These are phyloP conservation scores for Sebastes vulpes DNA, from an alignment of 2,797 vertebrate species.

Conservation along the genomic window DNA sequence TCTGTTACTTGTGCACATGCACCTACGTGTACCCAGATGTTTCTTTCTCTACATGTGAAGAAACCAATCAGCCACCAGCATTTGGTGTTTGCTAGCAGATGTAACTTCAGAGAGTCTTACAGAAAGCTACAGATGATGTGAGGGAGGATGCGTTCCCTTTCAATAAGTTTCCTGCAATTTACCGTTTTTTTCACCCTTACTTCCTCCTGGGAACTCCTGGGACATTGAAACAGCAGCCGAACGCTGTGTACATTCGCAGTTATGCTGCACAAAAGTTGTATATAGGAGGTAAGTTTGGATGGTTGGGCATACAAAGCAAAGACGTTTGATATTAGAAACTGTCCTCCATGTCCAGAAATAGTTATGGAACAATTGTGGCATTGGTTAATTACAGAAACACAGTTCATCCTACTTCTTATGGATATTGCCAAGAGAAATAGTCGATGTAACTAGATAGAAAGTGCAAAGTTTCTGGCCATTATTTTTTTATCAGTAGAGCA, in stretches of 20 bases:
- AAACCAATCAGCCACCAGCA: constrained; percentile 47
- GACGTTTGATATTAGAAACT: not conserved
- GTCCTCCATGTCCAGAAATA: not conserved
- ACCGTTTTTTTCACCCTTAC: not conserved
- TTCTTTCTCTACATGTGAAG: constrained; percentile 34
- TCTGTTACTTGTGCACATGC: constrained; percentile 9
- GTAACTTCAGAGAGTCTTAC: constrained; percentile 39
- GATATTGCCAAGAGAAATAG: not conserved
- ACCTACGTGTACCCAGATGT: constrained; percentile 17
- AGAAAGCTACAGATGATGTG: constrained; percentile 34
- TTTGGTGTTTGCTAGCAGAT: constrained; percentile 60
- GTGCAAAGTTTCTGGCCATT: not conserved
- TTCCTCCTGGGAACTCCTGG: not conserved
- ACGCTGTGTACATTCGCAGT: not conserved
- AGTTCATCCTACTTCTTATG: not conserved
- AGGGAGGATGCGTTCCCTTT: constrained; percentile 46
- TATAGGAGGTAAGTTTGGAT: not conserved
- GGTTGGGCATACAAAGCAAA: not conserved
- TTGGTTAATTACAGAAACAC: not conserved
- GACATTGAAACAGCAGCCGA: not conserved
- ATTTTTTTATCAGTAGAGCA: not conserved
- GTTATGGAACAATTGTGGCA: not conserved
- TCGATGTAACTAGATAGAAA: not conserved
- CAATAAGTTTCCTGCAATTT: constrained; percentile 36
- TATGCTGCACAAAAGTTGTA: not conserved